Evolutionary conservation across 2,888 invertebrate species (phyloP).

Genomic region (Coelopa pilipes): DNA sequence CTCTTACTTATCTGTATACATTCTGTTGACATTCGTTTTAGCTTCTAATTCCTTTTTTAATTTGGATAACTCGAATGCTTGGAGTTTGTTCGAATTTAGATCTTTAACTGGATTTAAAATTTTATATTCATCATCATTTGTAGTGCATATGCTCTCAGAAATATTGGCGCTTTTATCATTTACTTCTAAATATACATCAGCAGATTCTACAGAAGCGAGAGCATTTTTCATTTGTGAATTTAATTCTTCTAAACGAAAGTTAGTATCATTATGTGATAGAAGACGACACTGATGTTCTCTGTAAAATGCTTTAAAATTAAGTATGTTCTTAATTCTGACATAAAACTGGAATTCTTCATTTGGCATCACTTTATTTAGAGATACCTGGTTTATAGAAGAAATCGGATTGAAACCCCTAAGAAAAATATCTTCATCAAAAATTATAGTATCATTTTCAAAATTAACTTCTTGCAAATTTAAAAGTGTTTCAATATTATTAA

Average conservation of each 20-base stretch:
- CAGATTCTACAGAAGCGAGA: background rate
- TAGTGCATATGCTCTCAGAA: conserved; percentile 13
- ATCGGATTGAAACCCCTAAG: conserved; percentile 86
- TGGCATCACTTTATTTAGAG: conserved; percentile 42
- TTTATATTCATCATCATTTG: too few relatives aligned
- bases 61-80: conserved; percentile 70
- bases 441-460: conserved; percentile 15
- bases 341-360: conserved; percentile 54
- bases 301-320: conserved; percentile 50
- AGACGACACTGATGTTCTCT: conserved; percentile 47
- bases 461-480: background rate
- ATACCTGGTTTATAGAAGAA: conserved; percentile 35
- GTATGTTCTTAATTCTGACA: conserved; percentile 52
- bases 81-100: too few relatives aligned
- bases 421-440: conserved; percentile 81
- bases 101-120: too few relatives aligned
- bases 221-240: conserved; percentile 55
- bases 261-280: conserved; percentile 43
- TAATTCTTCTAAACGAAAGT: conserved; percentile 55
- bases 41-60: conserved; percentile 77
- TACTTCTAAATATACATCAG: conserved; percentile 31
- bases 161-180: conserved; percentile 48
- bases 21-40: conserved; percentile 71
- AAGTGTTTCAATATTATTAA: conserved; percentile 41
- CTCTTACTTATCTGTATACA: conserved; percentile 74